Evolutionary conservation across 2,797 vertebrate genomes (phyloP).

Genomic region (Pangasius larnaudii): DNA sequence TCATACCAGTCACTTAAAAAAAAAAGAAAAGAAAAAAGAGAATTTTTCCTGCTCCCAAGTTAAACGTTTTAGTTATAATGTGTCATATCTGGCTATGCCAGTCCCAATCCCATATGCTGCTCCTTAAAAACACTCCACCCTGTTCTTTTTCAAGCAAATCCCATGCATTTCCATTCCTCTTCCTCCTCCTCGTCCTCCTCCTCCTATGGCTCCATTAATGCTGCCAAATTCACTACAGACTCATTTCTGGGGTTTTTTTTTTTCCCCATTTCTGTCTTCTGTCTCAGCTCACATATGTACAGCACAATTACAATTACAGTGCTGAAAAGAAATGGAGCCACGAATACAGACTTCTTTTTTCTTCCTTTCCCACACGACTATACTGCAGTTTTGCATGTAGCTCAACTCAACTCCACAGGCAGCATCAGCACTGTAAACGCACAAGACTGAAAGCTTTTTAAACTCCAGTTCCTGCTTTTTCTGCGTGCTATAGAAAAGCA

Average conservation of each 20-base stretch:
- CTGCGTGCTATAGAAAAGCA: background rate
- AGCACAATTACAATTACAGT: background rate
- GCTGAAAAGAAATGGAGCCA: constrained; percentile 10
- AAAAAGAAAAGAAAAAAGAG: background rate
- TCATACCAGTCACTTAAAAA: constrained; percentile 1
- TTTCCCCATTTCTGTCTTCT: constrained; percentile 8
- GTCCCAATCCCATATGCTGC: constrained; percentile 5
- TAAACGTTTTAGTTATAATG: constrained; percentile 2
- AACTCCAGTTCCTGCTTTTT: background rate
- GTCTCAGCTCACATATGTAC: constrained; percentile 26
- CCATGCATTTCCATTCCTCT: constrained; percentile 14
- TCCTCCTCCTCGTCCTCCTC: constrained; percentile 16
- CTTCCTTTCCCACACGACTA: background rate
- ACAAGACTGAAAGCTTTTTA: constrained; percentile 13
- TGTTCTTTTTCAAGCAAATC: constrained; percentile 54
- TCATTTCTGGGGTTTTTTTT: background rate
- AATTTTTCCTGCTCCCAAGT: background rate
- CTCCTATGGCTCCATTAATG: constrained; percentile 66
- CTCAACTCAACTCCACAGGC: background rate
- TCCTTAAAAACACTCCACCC: constrained; percentile 22
- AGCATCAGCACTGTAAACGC: too few species aligned
- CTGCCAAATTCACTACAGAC: constrained; percentile 63
- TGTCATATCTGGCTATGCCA: constrained; percentile 17
- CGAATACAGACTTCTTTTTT: background rate
- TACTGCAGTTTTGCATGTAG: too few species aligned